Percentiles rank a stretch among this genome's conserved stretches.
These are phyloP conservation scores for Aldabrachelys gigantea DNA, from an alignment of 2,113 vertebrate genomes.

Conservation along the genomic window DNA sequence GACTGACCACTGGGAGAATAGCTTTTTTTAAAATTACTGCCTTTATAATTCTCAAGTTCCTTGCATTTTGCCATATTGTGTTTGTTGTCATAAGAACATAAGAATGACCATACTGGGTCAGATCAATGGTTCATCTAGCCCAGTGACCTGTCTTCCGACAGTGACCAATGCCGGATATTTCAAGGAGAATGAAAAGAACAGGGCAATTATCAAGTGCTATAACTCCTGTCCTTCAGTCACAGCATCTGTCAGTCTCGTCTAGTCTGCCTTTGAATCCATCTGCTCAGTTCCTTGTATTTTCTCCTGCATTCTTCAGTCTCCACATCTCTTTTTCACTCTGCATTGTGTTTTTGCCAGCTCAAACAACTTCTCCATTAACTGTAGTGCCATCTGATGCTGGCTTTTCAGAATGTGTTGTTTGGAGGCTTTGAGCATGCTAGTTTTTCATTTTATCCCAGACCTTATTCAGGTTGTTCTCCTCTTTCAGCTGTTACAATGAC, in stretches of 20 bases:
- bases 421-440: not conserved
- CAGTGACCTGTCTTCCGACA: not conserved
- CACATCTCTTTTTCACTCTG: not conserved
- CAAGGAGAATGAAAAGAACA: not conserved
- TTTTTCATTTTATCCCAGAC: not conserved
- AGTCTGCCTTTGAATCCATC: not conserved
- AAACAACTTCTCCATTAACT: not conserved
- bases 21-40: not conserved
- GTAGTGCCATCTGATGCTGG: not conserved
- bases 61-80: not conserved
- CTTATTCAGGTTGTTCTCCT: not conserved
- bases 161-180: too few species aligned
- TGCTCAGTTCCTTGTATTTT: not conserved
- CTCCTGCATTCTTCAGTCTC: not conserved
- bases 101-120: not conserved
- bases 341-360: not conserved
- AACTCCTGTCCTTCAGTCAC: not conserved
- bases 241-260: not conserved
- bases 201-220: not conserved
- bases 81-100: not conserved
- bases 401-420: not conserved
- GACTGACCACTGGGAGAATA: not conserved
- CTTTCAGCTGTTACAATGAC: not conserved
- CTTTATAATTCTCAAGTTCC: not conserved
- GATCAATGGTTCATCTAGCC: not conserved